Evolutionary conservation across 2,797 vertebrate genomes (phyloP), one percentile per base, ranked within the genome.

Genomic region (Cetoscarus ocellatus): DNA sequence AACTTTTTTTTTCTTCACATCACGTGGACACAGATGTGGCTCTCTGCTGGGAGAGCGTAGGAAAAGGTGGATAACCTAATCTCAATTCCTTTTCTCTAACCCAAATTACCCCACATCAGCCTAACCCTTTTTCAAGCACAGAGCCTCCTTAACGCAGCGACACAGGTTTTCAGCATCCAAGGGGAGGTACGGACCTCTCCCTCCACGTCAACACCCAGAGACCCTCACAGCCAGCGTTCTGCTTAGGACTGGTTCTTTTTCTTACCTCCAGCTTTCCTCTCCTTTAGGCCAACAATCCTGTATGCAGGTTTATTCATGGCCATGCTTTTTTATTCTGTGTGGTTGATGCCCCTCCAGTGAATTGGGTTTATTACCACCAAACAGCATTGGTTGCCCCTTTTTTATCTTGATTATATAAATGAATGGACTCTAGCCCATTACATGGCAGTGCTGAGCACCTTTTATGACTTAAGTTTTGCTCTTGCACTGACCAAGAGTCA

Each of bases 81-180:
- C 92, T 86, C 88, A 92, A 94, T 93, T 94, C 86, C 91, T 94
- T 94, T 94, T 92, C 94, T 94, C 94, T 95, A 95, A 95, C 94
- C 94, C 91, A 93, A 94, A 95, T 95, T 94, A 94, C 94, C 94
- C 92, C 92, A 91, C 88, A 77, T 93, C 92, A 90, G 88, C 86
- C 92, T 94, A 95, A 95, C 95, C 92, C 93, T 93, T 95, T 95
- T 92, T 94, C 91, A 95, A 94, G 92, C 89, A 89, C 95, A 95
- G 94, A 93, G 92, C 92, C 93, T 95, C 89, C 86, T 86, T 94
- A 93, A 93, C 55, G 82, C 93, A 90, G 88, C 89, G 80, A 77
- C 88, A 87, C 94, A 94, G 94, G 94, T 95, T 94, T 93, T 93
- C 94, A 93, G 92, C 92, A 85, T 91, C 94, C 91, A 84, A 67